Evolutionary conservation across 2,888 invertebrate species (phyloP), one percentile per base, ranked within the genome.

Genomic region (Thera britannica): DNA sequence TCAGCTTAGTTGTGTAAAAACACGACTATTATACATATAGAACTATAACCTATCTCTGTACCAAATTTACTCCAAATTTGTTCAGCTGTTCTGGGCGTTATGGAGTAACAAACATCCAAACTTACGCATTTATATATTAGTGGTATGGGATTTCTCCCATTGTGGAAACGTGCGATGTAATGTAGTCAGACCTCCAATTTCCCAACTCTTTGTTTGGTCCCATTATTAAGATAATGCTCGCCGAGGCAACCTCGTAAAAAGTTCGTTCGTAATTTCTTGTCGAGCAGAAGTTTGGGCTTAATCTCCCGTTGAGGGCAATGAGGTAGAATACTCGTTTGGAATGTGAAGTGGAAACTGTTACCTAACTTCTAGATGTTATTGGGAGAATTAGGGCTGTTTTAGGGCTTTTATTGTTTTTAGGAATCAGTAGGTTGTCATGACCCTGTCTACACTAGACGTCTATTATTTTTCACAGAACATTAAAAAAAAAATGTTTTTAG

Each of bases 291-390:
- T 72, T 75, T 71, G 52, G 67, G 70, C 62, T 72, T 73, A 74
- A 75, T 77, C 76, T 72, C 67, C 68, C 72, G 74, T 74, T 69
- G 68, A 72, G 55, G 67, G 56, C 74, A 66, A 69, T 71, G 71
- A 62, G 62, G 72, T 52, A 66, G 59, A 65, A 72, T 62, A 52
- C 66, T 51, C 58, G 34, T 51, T 58, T 46, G 55, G 65, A 55
- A 67, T 58, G 67, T 67, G 67, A 35, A 67, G 63, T 67, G 72
- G 54, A 62, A 72, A 68, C 52, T 41, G 56, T 38, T 56, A 23
- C 9, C 62, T 62, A 55, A 67, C 52, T 58, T 63, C 7, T 55
- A 59, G 58, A 12, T 62, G 52, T 51, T 51, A 56, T 59, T 55
- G 62, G 36, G n/a, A 34, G 36, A 34, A 41, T 6, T 59, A 12